Conservation (phyloP, 2,888 invertebrate species). For the Epirrhoe alternata region DNA sequence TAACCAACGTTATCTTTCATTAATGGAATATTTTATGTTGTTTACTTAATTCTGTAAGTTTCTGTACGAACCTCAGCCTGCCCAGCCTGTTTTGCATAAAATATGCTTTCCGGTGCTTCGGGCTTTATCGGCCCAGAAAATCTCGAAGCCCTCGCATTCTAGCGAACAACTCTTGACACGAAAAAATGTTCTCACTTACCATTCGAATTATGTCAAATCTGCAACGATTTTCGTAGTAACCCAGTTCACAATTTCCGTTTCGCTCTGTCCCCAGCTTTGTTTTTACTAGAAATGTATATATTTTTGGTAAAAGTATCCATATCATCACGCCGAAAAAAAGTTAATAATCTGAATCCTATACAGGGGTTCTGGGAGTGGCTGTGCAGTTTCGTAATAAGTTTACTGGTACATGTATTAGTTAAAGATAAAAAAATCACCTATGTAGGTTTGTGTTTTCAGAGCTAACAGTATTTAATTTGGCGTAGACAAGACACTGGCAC, state of each 20-base stretch:
- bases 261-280: too few species aligned
- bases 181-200: background rate
- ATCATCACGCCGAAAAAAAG: too few species aligned
- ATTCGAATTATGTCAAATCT: background rate
- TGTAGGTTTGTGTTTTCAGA: background rate
- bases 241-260: too few species aligned
- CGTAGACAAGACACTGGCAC: constrained; percentile 35
- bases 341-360: too few species aligned
- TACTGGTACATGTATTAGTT: too few species aligned
- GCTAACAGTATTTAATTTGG: constrained; percentile 25
- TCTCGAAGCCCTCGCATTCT: constrained; percentile 31
- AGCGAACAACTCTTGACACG: constrained; percentile 18
- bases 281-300: too few species aligned
- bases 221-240: background rate
- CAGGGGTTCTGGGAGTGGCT: too few species aligned
- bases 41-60: constrained; percentile 40
- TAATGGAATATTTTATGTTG: constrained; percentile 35
- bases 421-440: too few species aligned
- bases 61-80: constrained; percentile 51
- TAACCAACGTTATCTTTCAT: constrained; percentile 13
- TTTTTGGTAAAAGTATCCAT: too few species aligned
- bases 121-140: constrained; percentile 39
- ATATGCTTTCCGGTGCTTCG: constrained; percentile 50
- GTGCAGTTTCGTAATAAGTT: too few species aligned
- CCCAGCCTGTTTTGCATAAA: constrained; percentile 50